Evolutionary conservation across 2,113 vertebrate species (phyloP), one percentile per base, ranked within the genome.

Genomic region (Stegostoma tigrinum): DNA sequence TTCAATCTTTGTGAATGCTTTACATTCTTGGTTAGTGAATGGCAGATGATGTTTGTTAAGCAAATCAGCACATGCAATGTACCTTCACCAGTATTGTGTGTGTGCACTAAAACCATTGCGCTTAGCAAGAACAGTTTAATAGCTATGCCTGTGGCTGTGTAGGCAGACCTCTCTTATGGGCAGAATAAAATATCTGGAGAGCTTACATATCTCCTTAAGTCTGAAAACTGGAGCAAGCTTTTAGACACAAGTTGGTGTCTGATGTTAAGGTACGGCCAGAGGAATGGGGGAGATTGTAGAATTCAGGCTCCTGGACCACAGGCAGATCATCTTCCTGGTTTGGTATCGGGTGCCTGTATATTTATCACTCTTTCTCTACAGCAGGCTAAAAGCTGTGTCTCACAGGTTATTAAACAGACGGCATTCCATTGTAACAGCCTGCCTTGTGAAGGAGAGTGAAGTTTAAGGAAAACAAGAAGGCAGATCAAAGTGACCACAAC

Each of bases 401-500:
- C 45, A 2, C 27, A 55, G 86, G 52, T 38, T 89, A 24, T 52
- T 89, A 15, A 48, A 30, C 27, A 89, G 86, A 30, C 48, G 6
- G 48, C 86, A 89, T 89, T 52, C 86, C 86, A 55, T 30, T 55
- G 48, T 55, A 55, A 89, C 24, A 89, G 48, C 86, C 23, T 89
- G 45, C 3, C 86, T 52, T 55, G 45, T 89, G 86, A 89, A 89
- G 48, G 48, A 52, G 24, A 27, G 86, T 30, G 48, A 30, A 89
- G 24, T 89, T 30, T 55, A 30, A 15, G 86, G 86, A 55, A 89
- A 89, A 89, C 45, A 89, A 87, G 85, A 14, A 89, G 45, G 24
- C 45, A 89, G 86, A 89, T 89, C 86, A 89, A 89, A 89, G 86
- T 30, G 86, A 30, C 48, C 48, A 52, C 86, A 89, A 48, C 86